Percentiles rank a stretch among this genome's conserved stretches.
These are phyloP conservation scores for Kryptolebias marmoratus DNA, from an alignment of 2,113 vertebrate genomes.

Conservation along the genomic window DNA sequence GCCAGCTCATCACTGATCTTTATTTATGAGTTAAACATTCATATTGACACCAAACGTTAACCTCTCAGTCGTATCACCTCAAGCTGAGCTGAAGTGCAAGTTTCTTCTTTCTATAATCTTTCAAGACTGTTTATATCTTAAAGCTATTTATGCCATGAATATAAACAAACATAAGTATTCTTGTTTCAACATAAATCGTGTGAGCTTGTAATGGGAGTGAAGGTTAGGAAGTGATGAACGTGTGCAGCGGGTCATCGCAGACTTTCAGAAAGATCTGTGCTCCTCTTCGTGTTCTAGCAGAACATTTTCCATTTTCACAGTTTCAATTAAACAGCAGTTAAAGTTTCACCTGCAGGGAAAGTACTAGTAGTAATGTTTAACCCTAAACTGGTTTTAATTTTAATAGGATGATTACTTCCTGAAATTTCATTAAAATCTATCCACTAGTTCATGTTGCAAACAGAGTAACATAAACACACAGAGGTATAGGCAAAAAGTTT, in stretches of 20 bases:
- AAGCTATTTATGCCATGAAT: not conserved
- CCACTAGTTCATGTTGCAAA: no score
- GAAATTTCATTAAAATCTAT: no score
- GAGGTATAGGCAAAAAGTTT: no score
- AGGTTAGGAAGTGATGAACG: conserved; percentile 33
- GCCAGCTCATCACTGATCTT: not conserved
- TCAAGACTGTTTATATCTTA: not conserved
- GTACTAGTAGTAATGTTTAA: conserved; percentile 70
- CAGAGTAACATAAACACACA: no score
- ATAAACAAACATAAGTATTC: not conserved
- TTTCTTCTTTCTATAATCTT: not conserved
- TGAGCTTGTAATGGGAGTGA: conserved; percentile 1
- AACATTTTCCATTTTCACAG: conserved; percentile 42
- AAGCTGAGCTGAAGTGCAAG: not conserved
- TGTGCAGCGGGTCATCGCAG: conserved; percentile 57
- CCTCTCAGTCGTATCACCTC: conserved; percentile 5
- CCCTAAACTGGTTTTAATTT: conserved; percentile 71
- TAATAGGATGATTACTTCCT: no score
- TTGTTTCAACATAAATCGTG: not conserved
- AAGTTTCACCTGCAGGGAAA: conserved; percentile 76
- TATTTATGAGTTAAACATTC: conserved; percentile 6
- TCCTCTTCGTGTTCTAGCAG: conserved; percentile 56
- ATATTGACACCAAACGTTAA: conserved; percentile 5
- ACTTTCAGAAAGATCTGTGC: conserved; percentile 48
- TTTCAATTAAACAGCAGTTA: conserved; percentile 63